These are phyloP conservation scores for Phataginus tetradactyla DNA, from an alignment of 2,797 vertebrate species.

Conservation along the genomic window DNA sequence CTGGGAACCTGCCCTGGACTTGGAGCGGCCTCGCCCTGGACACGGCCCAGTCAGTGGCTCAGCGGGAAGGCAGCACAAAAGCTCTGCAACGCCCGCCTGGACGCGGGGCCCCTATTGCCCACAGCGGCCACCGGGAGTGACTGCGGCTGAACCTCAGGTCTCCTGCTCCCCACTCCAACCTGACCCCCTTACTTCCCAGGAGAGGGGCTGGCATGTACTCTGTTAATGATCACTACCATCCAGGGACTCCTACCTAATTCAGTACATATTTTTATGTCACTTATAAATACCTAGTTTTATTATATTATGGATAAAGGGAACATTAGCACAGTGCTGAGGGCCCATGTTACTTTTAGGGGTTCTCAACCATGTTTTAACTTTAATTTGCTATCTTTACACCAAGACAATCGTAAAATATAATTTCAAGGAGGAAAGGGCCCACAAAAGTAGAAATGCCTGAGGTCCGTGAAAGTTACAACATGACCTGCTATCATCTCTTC, in stretches of 20 bases:
- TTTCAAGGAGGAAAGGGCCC: background rate
- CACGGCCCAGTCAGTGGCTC: background rate
- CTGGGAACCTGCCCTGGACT: background rate
- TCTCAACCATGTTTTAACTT: background rate
- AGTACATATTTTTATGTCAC: background rate
- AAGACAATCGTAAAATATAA: background rate
- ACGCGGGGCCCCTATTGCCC: rapidly evolving
- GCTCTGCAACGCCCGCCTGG: background rate
- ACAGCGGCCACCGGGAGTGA: background rate
- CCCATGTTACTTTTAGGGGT: background rate
- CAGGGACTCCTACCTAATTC: background rate
- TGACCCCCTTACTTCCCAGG: background rate
- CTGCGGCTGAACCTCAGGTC: background rate
- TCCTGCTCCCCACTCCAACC: background rate
- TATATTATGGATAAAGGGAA: background rate
- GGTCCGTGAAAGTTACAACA: background rate
- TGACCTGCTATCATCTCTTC: background rate
- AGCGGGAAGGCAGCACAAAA: background rate
- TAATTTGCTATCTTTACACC: background rate
- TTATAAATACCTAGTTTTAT: background rate
- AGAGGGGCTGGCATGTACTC: background rate
- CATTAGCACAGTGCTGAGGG: background rate
- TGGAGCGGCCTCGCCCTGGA: background rate
- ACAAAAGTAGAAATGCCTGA: background rate
- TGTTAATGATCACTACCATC: background rate